Conservation (phyloP, 2,888 invertebrate genomes). For the Parnassius smintheus region DNA sequence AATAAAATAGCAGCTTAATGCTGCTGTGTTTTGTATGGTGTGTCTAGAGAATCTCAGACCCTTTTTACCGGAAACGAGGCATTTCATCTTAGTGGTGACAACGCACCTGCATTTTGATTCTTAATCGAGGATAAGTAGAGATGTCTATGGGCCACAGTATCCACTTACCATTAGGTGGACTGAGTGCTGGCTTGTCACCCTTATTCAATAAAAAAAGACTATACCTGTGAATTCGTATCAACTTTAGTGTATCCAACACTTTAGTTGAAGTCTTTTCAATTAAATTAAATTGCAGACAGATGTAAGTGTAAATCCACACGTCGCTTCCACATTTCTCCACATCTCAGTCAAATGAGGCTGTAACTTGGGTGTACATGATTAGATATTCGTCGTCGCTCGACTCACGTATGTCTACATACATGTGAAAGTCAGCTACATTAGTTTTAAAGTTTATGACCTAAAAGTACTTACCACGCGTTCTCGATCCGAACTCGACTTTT, state of each 20-base stretch:
- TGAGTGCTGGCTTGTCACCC: no score
- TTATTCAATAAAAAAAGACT: no score
- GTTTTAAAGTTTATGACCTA: conserved; percentile 13
- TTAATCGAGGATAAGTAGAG: no score
- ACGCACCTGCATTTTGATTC: no score
- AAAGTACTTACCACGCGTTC: background rate
- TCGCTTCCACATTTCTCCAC: conserved; percentile 1
- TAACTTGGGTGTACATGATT: conserved; percentile 7
- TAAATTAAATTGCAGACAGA: background rate
- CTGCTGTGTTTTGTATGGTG: no score
- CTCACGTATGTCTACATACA: background rate
- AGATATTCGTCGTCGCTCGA: background rate
- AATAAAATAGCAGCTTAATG: no score
- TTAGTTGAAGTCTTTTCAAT: background rate
- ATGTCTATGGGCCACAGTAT: no score
- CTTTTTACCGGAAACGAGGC: no score
- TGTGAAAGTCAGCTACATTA: conserved; percentile 9
- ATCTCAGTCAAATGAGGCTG: conserved; percentile 1
- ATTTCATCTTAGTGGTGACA: no score
- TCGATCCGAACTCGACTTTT: conserved; percentile 10
- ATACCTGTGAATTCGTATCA: no score
- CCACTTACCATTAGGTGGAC: no score
- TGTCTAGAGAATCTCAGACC: no score
- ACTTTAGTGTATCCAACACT: background rate
- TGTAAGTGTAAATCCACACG: background rate